phyloP scores from a whole-genome alignment of 1,140 invertebrate species.

The Lordiphosa stackelbergi region DNA sequence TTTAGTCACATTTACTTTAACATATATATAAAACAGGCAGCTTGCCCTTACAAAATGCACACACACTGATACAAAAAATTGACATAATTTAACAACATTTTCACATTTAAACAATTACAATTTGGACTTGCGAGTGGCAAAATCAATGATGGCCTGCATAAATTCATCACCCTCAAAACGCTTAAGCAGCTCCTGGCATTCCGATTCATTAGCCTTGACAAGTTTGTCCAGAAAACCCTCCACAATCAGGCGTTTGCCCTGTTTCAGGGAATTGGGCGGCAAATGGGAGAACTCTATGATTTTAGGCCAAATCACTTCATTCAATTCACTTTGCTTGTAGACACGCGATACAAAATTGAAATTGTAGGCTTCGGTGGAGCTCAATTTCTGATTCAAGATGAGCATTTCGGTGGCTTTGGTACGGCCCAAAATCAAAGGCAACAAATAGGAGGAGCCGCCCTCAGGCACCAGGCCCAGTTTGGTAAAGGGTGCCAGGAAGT shows the following conservation, averaged over 20 bases:
- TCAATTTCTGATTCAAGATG: slow-evolving; percentile 88
- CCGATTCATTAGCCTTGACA: slow-evolving; percentile 36
- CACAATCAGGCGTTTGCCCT: slow-evolving; percentile 53
- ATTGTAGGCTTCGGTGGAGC: slow-evolving; percentile 85
- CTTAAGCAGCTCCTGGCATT: slow-evolving; percentile 37
- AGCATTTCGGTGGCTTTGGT: slow-evolving; percentile 89
- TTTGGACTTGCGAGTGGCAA: slow-evolving; percentile 56
- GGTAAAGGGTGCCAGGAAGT: slow-evolving; percentile 92
- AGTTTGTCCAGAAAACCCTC: slow-evolving; percentile 32
- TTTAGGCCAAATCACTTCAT: slow-evolving; percentile 59
- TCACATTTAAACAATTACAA: slow-evolving; percentile 20
- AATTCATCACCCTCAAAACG: slow-evolving; percentile 49
- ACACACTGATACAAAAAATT: neutral
- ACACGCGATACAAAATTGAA: slow-evolving; percentile 80
- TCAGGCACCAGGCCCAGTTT: slow-evolving; percentile 89
- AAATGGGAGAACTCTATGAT: slow-evolving; percentile 45
- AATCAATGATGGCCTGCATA: slow-evolving; percentile 51
- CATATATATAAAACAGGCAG: too few species aligned
- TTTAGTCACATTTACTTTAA: too few species aligned
- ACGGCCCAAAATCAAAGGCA: slow-evolving; percentile 89
- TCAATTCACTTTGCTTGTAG: slow-evolving; percentile 45
- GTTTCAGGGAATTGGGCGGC: slow-evolving; percentile 45
- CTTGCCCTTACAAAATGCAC: too few species aligned
- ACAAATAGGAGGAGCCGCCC: slow-evolving; percentile 90
- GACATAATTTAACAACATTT: too few species aligned